A percentile compares a stretch with the other conserved stretches of the same genome.
Evolutionary conservation across 2,797 vertebrate species (phyloP).

Genomic region (Pseudomugil gertrudae): DNA sequence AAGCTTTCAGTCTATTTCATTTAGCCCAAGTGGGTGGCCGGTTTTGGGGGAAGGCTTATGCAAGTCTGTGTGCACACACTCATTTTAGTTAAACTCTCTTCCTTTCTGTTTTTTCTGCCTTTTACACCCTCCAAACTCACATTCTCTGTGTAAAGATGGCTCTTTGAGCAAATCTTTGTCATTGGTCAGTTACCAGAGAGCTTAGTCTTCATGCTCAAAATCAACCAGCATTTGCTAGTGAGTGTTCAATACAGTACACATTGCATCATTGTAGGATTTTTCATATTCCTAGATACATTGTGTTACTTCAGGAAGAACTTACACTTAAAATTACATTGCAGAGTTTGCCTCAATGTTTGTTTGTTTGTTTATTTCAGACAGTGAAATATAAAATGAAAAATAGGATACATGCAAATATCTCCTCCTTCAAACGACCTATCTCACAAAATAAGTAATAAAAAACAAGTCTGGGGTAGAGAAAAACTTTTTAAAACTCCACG

Average conservation of each 20-base stretch:
- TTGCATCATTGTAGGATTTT: slow-evolving; percentile 2
- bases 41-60: slow-evolving; percentile 27
- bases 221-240: slow-evolving; percentile 2
- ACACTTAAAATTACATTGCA: too few relatives aligned
- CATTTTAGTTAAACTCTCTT: slow-evolving; percentile 55
- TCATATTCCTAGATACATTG: neutral
- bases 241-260: slow-evolving; percentile 14
- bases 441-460: too few relatives aligned
- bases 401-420: too few relatives aligned
- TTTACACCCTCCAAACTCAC: slow-evolving; percentile 51
- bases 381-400: too few relatives aligned
- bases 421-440: too few relatives aligned
- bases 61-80: slow-evolving; percentile 53
- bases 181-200: slow-evolving; percentile 11
- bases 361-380: too few relatives aligned
- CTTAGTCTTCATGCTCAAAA: slow-evolving; percentile 27
- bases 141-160: slow-evolving; percentile 30
- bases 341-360: too few relatives aligned
- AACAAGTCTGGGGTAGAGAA: too few relatives aligned
- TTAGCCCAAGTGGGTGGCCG: slow-evolving; percentile 21
- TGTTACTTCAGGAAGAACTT: too few relatives aligned
- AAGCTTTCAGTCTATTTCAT: slow-evolving; percentile 68
- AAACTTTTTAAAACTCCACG: too few relatives aligned
- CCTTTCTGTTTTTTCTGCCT: slow-evolving; percentile 33
- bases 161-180: slow-evolving; percentile 28